These are phyloP conservation scores for Neopipo cinnamomea DNA, from an alignment of 2,113 vertebrate species.

Conservation along the genomic window DNA sequence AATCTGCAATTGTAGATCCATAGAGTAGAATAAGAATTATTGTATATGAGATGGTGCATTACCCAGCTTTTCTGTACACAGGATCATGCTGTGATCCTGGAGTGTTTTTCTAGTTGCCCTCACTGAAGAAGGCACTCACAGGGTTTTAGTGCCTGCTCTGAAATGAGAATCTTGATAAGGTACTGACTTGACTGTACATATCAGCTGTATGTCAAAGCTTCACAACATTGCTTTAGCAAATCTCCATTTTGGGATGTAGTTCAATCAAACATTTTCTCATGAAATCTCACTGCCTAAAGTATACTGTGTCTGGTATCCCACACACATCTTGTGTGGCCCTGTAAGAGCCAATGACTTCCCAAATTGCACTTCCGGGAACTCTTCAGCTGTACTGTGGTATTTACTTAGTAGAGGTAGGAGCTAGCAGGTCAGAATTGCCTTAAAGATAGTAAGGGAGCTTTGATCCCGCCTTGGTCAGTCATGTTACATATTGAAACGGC, in stretches of 20 bases:
- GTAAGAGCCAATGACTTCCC: fast-evolving
- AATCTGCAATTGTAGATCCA: background rate
- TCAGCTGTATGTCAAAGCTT: fast-evolving
- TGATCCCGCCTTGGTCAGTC: background rate
- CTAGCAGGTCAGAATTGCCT: background rate
- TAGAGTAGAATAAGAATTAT: background rate
- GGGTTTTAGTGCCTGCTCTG: background rate
- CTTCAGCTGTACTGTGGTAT: background rate
- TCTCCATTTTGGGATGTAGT: background rate
- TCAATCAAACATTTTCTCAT: background rate
- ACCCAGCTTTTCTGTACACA: background rate
- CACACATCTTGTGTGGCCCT: fast-evolving
- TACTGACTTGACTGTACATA: background rate
- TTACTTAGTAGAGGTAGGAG: background rate
- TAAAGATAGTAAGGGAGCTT: background rate
- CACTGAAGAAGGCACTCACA: background rate
- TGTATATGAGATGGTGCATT: background rate
- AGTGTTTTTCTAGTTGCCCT: background rate
- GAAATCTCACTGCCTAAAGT: background rate
- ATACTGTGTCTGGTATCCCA: background rate
- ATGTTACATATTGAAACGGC: background rate
- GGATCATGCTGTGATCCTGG: background rate
- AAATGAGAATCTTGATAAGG: background rate
- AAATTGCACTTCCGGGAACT: background rate
- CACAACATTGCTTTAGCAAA: background rate